Evolutionary conservation across 2,888 invertebrate genomes (phyloP).

Genomic region (Cephonodes hylas): DNA sequence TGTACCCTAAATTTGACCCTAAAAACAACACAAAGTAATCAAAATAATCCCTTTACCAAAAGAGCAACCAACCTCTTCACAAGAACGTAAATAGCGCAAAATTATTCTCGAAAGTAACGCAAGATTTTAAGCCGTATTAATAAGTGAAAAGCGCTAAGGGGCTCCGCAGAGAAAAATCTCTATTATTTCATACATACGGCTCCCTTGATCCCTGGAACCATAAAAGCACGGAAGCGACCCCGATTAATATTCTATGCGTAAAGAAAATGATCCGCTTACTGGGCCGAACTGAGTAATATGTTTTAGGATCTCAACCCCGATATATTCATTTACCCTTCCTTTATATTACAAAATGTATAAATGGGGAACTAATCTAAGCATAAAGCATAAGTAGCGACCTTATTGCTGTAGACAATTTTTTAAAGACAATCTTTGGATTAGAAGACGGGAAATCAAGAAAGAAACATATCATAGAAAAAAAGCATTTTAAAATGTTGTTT

Average conservation of each 20-base stretch:
- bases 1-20: no score
- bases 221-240: conserved; percentile 13
- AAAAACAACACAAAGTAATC: no score
- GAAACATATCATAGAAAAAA: no score
- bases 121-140: conserved; percentile 3
- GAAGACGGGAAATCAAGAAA: no score
- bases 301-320: not conserved
- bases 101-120: not conserved
- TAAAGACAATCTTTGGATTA: no score
- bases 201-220: conserved; percentile 11
- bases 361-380: no score
- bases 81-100: not conserved
- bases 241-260: conserved; percentile 17
- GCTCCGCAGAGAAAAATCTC: conserved; percentile 5
- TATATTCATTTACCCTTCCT: no score
- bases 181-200: conserved; percentile 8
- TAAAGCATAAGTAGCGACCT: no score
- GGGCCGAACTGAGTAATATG: not conserved
- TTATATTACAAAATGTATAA: no score
- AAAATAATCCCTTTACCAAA: no score
- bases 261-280: conserved; percentile 8
- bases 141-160: not conserved
- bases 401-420: no score
- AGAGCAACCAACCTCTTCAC: not conserved
- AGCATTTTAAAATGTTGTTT: no score